Conservation (phyloP, 2,888 invertebrate species). For the Polyploca ridens region DNA sequence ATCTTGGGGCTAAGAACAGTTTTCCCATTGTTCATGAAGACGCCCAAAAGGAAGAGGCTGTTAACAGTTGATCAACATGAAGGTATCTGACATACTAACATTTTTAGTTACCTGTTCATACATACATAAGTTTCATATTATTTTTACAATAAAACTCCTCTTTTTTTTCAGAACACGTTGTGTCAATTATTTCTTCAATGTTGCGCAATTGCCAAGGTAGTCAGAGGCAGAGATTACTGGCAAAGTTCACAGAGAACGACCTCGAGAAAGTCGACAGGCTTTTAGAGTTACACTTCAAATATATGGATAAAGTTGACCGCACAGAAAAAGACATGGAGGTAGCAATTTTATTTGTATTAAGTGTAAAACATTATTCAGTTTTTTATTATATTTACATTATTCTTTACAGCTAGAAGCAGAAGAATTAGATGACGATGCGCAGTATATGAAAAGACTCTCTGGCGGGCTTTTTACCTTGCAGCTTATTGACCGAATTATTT, state of each 20-base stretch:
- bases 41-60: slow-evolving; percentile 94
- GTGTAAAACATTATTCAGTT: background rate
- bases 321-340: slow-evolving; percentile 91
- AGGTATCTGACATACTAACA: slow-evolving; percentile 69
- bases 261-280: slow-evolving; percentile 98
- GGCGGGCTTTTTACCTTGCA: slow-evolving; percentile 98
- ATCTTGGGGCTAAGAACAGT: slow-evolving; percentile 98
- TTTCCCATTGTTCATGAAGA: slow-evolving; percentile 99
- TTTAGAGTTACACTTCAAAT: slow-evolving; percentile 98
- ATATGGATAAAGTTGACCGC: slow-evolving; percentile 95
- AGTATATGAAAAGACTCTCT: slow-evolving; percentile 94
- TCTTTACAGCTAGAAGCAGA: slow-evolving; percentile 82
- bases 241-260: slow-evolving; percentile 99
- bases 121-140: background rate
- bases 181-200: slow-evolving; percentile 97
- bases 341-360: slow-evolving; percentile 13
- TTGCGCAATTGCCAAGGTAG: slow-evolving; percentile 95
- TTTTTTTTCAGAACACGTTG: slow-evolving; percentile 90
- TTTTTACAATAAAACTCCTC: background rate
- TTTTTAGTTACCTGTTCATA: background rate
- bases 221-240: slow-evolving; percentile 94
- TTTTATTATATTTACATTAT: slow-evolving; percentile 4
- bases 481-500: slow-evolving; percentile 94
- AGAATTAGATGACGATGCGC: slow-evolving; percentile 92
- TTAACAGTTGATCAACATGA: slow-evolving; percentile 95